phyloP scores from a whole-genome alignment of 2,797 vertebrate genomes.

The Lagorchestes hirsutus region DNA sequence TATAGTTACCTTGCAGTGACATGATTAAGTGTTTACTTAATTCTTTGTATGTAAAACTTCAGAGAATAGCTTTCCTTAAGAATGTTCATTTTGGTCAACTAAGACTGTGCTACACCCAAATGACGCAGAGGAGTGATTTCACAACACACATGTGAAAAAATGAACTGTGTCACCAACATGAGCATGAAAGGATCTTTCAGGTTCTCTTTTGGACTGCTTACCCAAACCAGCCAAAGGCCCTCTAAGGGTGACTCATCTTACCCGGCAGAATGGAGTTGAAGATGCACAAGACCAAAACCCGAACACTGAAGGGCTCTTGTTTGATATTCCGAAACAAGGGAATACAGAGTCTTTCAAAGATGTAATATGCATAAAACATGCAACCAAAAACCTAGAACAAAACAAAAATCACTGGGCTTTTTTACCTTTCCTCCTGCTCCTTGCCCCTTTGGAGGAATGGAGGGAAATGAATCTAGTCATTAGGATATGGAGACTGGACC shows the following conservation, averaged over 20 bases:
- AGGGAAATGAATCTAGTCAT: not conserved
- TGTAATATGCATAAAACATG: conserved; percentile 95
- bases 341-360: conserved; percentile 95
- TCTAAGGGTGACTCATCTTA: conserved; percentile 72
- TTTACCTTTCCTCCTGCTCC: not conserved
- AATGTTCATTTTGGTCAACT: not conserved
- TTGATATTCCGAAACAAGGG: conserved; percentile 93
- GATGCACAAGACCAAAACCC: conserved; percentile 94
- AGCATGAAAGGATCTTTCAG: not conserved
- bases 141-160: not conserved
- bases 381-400: conserved; percentile 92
- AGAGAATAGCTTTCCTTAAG: not conserved
- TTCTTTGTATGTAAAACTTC: not conserved
- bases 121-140: not conserved
- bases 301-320: conserved; percentile 92
- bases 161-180: not conserved
- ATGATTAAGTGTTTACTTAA: not conserved
- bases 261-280: conserved; percentile 98
- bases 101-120: not conserved
- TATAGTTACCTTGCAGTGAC: not conserved
- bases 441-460: not conserved
- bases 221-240: not conserved
- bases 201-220: not conserved
- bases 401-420: conserved; percentile 14
- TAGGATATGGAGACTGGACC: not conserved